Evolutionary conservation across 2,888 invertebrate species (phyloP).

Genomic region (Drosophila borborema): DNA sequence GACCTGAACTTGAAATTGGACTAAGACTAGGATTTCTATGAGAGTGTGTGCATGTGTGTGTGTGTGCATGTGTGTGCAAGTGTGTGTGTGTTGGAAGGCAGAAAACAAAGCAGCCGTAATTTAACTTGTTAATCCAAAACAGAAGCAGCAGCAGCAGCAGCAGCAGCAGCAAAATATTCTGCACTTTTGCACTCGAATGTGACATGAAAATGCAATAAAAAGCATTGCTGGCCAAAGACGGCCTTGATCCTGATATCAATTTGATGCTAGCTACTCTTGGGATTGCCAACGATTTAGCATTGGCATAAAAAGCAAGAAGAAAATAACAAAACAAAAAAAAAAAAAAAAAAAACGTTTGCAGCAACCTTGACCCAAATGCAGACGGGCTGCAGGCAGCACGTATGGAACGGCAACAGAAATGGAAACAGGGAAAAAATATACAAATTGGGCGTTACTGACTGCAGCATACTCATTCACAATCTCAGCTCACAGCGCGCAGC

Average conservation of each 20-base stretch:
- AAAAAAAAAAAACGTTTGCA: conserved; percentile 15
- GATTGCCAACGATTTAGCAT: conserved; percentile 27
- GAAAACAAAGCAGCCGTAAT: conserved; percentile 44
- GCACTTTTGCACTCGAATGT: conserved; percentile 27
- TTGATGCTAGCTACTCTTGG: conserved; percentile 48
- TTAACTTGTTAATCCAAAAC: conserved; percentile 53
- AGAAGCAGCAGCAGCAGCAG: conserved; percentile 13
- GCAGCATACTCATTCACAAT: background rate
- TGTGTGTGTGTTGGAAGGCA: background rate
- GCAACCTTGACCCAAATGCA: conserved; percentile 66
- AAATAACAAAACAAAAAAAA: background rate
- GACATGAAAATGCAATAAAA: conserved; percentile 60
- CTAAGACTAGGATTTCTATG: conserved; percentile 31
- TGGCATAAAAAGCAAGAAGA: conserved; percentile 7
- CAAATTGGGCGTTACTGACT: background rate
- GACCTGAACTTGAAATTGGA: conserved; percentile 47
- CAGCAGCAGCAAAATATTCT: conserved; percentile 35
- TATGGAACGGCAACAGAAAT: conserved; percentile 11
- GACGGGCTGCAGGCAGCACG: conserved; percentile 6
- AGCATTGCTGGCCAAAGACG: conserved; percentile 38
- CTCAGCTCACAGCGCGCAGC: background rate
- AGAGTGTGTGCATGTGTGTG: background rate
- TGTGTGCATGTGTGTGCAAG: background rate
- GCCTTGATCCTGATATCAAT: conserved; percentile 75
- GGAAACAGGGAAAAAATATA: background rate